phyloP scores from a whole-genome alignment of 2,888 invertebrate genomes.

The Diarsia brunnea region DNA sequence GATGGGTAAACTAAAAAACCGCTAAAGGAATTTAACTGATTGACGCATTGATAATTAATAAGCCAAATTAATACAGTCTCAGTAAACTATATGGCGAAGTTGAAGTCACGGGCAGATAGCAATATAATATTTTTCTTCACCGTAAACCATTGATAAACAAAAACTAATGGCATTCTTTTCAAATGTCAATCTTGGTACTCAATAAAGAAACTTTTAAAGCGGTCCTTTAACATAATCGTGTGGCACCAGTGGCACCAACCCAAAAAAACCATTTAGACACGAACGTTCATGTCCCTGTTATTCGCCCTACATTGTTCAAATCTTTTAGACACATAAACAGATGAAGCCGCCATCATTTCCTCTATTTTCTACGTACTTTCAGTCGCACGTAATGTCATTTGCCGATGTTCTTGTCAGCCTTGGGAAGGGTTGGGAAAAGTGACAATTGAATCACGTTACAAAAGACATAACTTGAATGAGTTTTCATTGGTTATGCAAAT shows the following conservation, averaged over 20 bases:
- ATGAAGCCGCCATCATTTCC: conserved; percentile 36
- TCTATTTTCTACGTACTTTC: conserved; percentile 53
- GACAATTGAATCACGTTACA: conserved; percentile 41
- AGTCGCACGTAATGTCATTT: conserved; percentile 48
- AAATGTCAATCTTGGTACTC: not conserved
- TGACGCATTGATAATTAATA: not conserved
- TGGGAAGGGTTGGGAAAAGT: conserved; percentile 42
- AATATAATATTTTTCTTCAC: not conserved
- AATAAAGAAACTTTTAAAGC: not conserved
- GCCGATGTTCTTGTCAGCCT: conserved; percentile 29
- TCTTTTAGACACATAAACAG: conserved; percentile 39
- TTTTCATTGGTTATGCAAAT: conserved; percentile 11
- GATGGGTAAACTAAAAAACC: not conserved
- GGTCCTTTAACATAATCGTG: not conserved
- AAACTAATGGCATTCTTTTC: not conserved
- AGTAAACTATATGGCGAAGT: not conserved
- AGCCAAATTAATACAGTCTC: not conserved
- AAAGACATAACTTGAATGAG: conserved; percentile 23
- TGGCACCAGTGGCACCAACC: too few relatives aligned
- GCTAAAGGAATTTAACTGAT: not conserved
- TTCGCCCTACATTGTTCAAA: conserved; percentile 24
- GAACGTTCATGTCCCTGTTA: conserved; percentile 2
- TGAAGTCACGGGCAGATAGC: not conserved
- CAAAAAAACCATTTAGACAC: not conserved
- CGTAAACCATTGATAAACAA: not conserved